phyloP scores from a whole-genome alignment of 2,113 vertebrate species.

The mouse (Mus musculus) region GRCm39 chr12:76543001-76543500 shows the following conservation, averaged over 20 bases:
- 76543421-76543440: background rate
- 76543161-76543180: background rate
- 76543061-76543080: too few relatives aligned
- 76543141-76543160: background rate
- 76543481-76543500: too few relatives aligned
- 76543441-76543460: background rate
- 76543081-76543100: background rate
- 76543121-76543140: background rate
- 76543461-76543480: background rate
- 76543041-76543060: background rate
- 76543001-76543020: background rate
- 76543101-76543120: conserved; percentile 3
- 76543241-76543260: conserved; percentile 43
- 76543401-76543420: background rate
- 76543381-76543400: conserved; percentile 27
- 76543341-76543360: background rate
- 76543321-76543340: conserved; percentile 37
- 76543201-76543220: conserved; percentile 1
- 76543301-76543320: conserved; percentile 3
- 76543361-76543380: conserved; percentile 8
- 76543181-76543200: background rate
- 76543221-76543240: background rate
- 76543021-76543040: too few relatives aligned
- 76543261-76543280: conserved; percentile 72
- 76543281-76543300: background rate